Evolutionary conservation across 2,113 vertebrate genomes (phyloP).

Genomic region (Dolichallabes microphthalmus): DNA sequence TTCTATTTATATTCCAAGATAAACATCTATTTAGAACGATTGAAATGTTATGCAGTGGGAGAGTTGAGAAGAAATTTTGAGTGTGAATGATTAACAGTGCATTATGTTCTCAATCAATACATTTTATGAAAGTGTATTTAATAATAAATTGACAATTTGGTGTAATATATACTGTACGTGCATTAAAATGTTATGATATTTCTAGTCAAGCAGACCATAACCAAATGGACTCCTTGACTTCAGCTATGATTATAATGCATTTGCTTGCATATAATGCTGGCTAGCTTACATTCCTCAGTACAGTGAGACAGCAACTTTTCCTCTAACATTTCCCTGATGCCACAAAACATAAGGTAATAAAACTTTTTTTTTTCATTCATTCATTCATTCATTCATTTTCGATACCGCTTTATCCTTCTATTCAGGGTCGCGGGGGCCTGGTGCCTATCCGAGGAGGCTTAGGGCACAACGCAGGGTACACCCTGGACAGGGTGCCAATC

Average conservation of each 20-base stretch:
- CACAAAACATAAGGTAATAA: background rate
- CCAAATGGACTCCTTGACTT: background rate
- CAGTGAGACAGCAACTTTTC: background rate
- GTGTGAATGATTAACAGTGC: background rate
- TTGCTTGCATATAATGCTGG: too few relatives aligned
- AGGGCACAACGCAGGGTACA: too few relatives aligned
- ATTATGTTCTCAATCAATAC: background rate
- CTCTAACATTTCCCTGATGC: background rate
- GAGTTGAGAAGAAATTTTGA: background rate
- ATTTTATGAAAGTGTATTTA: background rate
- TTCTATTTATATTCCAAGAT: background rate
- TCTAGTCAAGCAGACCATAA: background rate
- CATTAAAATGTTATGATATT: background rate
- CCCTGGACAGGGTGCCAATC: too few relatives aligned
- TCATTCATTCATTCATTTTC: too few relatives aligned
- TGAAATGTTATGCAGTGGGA: background rate
- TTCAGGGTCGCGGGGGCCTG: too few relatives aligned
- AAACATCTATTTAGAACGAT: background rate
- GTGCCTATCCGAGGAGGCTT: too few relatives aligned
- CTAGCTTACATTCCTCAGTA: background rate
- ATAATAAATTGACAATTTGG: background rate
- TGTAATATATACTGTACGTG: background rate
- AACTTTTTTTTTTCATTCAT: too few relatives aligned
- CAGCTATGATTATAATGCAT: background rate
- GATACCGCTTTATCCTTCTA: too few relatives aligned